These are phyloP conservation scores for Sebastes miniatus DNA, from an alignment of 2,797 vertebrate species.

Conservation along the genomic window DNA sequence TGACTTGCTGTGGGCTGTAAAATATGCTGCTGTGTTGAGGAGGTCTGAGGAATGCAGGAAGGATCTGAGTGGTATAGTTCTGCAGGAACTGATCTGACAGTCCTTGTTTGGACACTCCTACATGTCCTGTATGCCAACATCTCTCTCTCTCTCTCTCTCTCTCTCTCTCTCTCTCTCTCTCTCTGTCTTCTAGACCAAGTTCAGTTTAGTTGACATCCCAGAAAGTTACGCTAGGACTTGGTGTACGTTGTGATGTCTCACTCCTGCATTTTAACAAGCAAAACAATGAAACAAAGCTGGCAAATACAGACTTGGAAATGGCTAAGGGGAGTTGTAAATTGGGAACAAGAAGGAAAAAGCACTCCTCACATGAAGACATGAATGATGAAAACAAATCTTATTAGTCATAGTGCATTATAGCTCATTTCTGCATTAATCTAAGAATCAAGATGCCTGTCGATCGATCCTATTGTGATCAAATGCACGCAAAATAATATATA, in stretches of 20 bases:
- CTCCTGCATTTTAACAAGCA: not conserved
- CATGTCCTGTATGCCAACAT: conserved; percentile 22
- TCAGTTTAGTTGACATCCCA: not conserved
- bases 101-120: conserved; percentile 54
- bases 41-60: conserved; percentile 80
- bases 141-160: not conserved
- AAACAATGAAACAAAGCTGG: not conserved
- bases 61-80: conserved; percentile 61
- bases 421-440: not conserved
- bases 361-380: not conserved
- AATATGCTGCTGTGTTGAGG: conserved; percentile 65
- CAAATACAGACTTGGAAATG: not conserved
- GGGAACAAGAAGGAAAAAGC: not conserved
- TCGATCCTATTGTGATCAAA: not conserved
- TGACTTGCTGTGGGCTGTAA: conserved; percentile 73
- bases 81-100: conserved; percentile 65
- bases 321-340: not conserved
- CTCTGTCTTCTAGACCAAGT: not conserved
- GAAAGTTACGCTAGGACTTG: too few species aligned
- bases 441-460: not conserved
- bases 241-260: not conserved
- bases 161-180: not conserved
- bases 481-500: not conserved
- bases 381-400: not conserved
- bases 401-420: not conserved